Evolutionary conservation across 2,113 vertebrate species (phyloP), one percentile per base, ranked within the genome.

Genomic region (Ammodytes marinus): DNA sequence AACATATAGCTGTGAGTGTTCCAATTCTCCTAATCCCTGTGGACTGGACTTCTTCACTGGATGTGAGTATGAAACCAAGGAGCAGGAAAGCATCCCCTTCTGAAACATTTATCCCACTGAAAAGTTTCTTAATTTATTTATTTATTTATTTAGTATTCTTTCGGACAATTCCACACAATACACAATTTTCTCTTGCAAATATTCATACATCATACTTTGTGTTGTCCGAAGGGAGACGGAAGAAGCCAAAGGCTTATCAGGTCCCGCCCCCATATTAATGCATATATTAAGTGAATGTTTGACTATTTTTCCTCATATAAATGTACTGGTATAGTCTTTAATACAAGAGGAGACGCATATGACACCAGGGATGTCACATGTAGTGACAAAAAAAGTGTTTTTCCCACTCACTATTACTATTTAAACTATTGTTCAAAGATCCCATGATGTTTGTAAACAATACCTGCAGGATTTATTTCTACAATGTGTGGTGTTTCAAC

Each of bases 41-140:
- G 95, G 95, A 75, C 50, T 92, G 0, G 95, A 96, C 87, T 88
- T 96, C 66, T 43, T 37, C 6, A 67, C 87, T 40, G 95, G 94
- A 74, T 93, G 95, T 96, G 90, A 90, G 94, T 94, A 65, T 72
- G 27, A 70, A 15, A 67, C 17, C 13, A 13, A n/a, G 10, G 9
- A 13, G 8, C 35, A 67, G 11, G 10, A 39, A 5, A 58, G 27
- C 17, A 4, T 53, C 3, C 15, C 10, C 59, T 4, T 63, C 40
- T 46, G 7, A 53, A 54, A 19, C 12, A 10, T n/a, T 2, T 45
- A 17, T 45, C 19, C 27, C 12, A 14, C 10, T 17, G 19, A n/a
- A 53, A 55, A 46, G 19, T 19, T 67, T 63, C 14, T 50, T 63
- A 8, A n/a, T n/a, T n/a, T n/a, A n/a, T n/a, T n/a, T n/a, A n/a